A percentile compares a stretch with the other conserved stretches of the same genome.
Evolutionary conservation across 2,113 vertebrate genomes (phyloP).

Genomic region (Nerophis ophidion): DNA sequence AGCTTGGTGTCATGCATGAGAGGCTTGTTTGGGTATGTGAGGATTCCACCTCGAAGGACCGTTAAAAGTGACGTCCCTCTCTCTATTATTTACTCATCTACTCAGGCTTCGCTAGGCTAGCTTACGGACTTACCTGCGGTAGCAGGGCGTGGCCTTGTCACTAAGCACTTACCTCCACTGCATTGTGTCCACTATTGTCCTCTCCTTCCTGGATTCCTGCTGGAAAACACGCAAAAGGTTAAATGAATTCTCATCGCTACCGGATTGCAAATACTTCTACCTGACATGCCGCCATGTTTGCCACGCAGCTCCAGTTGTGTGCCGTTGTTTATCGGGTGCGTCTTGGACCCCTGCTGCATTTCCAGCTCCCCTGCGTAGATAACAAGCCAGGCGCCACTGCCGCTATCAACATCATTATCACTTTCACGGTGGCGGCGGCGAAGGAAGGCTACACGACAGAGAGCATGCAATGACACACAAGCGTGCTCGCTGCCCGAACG

Average conservation of each 20-base stretch:
- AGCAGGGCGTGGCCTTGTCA: slow-evolving; percentile 39
- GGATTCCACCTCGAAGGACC: slow-evolving; percentile 40
- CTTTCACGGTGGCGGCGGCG: slow-evolving; percentile 17
- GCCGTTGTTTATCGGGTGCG: slow-evolving; percentile 79
- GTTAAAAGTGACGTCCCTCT: slow-evolving; percentile 11
- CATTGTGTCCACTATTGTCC: slow-evolving; percentile 80
- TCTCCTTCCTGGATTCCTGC: slow-evolving; percentile 84
- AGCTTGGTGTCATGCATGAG: slow-evolving; percentile 14
- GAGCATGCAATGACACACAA: neutral
- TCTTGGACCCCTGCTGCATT: slow-evolving; percentile 88
- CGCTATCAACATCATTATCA: slow-evolving; percentile 11
- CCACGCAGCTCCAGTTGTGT: slow-evolving; percentile 82
- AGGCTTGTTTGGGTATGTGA: slow-evolving; percentile 25
- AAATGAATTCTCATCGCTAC: too few species aligned
- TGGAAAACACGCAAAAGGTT: neutral
- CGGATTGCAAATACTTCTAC: slow-evolving; percentile 51
- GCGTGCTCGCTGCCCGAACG: neutral
- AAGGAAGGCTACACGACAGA: neutral
- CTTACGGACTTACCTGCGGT: slow-evolving; percentile 68
- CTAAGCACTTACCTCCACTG: slow-evolving; percentile 91
- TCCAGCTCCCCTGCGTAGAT: slow-evolving; percentile 87
- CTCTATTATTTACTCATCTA: neutral
- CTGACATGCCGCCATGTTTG: slow-evolving; percentile 84
- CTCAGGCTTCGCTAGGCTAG: slow-evolving; percentile 9
- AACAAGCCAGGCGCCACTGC: slow-evolving; percentile 3